Base-by-base conservation (phyloP, 1,140 invertebrate genomes). In the Drosophila hydei region DNA sequence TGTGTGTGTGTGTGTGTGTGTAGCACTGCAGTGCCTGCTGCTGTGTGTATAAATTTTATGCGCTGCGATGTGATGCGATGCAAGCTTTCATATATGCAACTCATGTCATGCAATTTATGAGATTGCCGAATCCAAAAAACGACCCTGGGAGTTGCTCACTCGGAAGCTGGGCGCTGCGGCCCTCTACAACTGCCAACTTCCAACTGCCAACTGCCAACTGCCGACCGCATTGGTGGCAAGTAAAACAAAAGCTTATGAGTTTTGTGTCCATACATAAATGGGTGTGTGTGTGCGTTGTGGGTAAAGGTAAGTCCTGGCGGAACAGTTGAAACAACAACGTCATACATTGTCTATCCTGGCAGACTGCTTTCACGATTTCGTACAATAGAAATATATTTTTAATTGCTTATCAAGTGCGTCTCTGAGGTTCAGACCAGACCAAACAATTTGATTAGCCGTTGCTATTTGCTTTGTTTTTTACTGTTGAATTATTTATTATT, bases 31-130 rank as follows among this genome's bases (percentile, higher is more conserved):
- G 45, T 58, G 33, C 18, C n/a, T 56, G 64, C 50, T 59, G 45
- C 74, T 51, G 58, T 70, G 51, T 70, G 61, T 85, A 52, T 85
- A 71, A 87, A 68, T 68, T 87, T 85, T 71, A 85, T 87, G 80
- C 69, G 42, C 64, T 48, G 43, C 27, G 27, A 30, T 30, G 27
- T 6, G 27, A 85, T 87, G 81, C 70, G 42, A 65, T 45, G 40
- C 63, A 51, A 40, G 78, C 80, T 62, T 80, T 42, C 48, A 71
- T 76, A 77, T 72, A 75, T 88, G 75, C 84, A 83, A 77, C 83
- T 88, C 83, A 88, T 88, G 83, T 89, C 84, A 84, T 83, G 84
- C 78, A 88, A 88, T 88, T 88, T 88, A 88, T 89, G 84, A 88
- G 84, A 83, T 89, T 84, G 84, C 75, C 68, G 72, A 74, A 54